Conservation (phyloP, 2,113 vertebrate species). For the Brienomyrus longianalis region DNA sequence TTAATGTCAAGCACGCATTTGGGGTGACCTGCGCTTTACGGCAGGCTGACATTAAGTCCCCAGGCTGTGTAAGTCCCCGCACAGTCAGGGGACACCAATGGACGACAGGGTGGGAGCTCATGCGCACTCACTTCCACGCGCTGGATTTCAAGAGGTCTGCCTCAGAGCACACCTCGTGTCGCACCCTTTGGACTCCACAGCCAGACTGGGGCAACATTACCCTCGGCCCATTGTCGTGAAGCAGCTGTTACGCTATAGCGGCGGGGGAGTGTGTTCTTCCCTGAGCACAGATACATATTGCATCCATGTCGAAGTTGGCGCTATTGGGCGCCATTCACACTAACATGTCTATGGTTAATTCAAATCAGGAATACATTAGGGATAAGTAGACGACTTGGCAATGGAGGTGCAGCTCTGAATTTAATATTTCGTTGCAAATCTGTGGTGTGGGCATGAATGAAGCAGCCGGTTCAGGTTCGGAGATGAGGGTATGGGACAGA, state of each 20-base stretch:
- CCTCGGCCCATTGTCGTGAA: not conserved
- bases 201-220: not conserved
- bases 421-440: not conserved
- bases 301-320: not conserved
- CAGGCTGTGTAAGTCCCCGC: constrained; percentile 40
- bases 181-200: not conserved
- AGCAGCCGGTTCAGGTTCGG: not conserved
- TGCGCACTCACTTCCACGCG: not conserved
- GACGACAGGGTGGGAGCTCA: constrained; percentile 33
- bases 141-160: not conserved
- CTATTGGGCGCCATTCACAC: not conserved
- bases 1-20: constrained; percentile 9
- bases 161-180: not conserved
- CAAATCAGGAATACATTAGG: not conserved
- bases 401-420: not conserved
- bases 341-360: not conserved
- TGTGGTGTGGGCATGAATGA: not conserved
- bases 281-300: not conserved
- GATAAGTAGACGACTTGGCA: not conserved
- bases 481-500: not conserved
- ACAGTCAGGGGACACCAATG: constrained; percentile 50
- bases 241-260: not conserved
- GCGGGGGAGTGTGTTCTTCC: not conserved
- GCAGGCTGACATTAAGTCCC: constrained; percentile 37
- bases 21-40: constrained; percentile 50